phyloP scores from a whole-genome alignment of 1,140 invertebrate species.

The Chrysomallon squamiferum region DNA sequence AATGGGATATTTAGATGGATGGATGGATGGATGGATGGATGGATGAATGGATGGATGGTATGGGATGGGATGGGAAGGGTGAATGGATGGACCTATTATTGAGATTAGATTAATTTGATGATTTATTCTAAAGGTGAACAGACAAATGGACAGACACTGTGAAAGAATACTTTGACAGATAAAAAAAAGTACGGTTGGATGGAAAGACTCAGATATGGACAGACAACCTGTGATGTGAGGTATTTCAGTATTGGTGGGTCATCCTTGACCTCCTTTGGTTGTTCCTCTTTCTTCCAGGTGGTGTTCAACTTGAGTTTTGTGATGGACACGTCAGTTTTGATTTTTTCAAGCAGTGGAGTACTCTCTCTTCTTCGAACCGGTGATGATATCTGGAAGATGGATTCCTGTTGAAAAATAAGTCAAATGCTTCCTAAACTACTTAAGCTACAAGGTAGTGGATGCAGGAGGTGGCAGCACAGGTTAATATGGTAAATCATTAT shows the following conservation, averaged over 20 bases:
- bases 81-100: too few relatives aligned
- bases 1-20: too few relatives aligned
- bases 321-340: constrained; percentile 59
- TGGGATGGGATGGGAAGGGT: too few relatives aligned
- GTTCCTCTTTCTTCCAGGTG: constrained; percentile 64
- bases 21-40: too few relatives aligned
- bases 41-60: too few relatives aligned
- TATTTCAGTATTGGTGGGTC: constrained; percentile 79
- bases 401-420: constrained; percentile 50
- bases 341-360: constrained; percentile 60
- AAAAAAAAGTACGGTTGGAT: too few relatives aligned
- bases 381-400: constrained; percentile 55
- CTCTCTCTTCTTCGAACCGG: constrained; percentile 57
- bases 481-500: background rate
- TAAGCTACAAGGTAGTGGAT: background rate
- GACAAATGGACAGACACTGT: too few relatives aligned
- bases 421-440: background rate
- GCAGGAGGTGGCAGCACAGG: too few relatives aligned
- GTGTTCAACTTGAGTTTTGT: constrained; percentile 55
- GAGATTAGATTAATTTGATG: too few relatives aligned
- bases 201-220: too few relatives aligned
- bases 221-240: constrained; percentile 71
- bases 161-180: too few relatives aligned
- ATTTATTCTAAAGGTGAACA: too few relatives aligned
- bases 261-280: constrained; percentile 69